Conservation (phyloP, 2,113 vertebrate species). For the Lepisosteus osseus region DNA sequence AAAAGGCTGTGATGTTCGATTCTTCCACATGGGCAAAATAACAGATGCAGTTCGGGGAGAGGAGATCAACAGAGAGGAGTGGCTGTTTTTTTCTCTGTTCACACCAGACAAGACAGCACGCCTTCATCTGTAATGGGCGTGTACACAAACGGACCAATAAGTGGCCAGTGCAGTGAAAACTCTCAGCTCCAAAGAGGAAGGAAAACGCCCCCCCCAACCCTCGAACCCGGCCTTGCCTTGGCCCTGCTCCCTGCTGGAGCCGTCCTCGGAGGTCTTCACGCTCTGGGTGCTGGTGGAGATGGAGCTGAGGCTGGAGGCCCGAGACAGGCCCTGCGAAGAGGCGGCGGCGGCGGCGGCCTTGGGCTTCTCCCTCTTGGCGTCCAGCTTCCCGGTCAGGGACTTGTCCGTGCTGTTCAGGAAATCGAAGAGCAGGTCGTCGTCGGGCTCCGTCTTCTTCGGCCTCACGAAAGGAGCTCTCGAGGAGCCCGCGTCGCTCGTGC, state of each 20-base stretch:
- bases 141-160: too few relatives aligned
- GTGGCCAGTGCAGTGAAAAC: too few relatives aligned
- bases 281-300: constrained; percentile 62
- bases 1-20: too few relatives aligned
- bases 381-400: constrained; percentile 68
- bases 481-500: constrained; percentile 30
- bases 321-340: constrained; percentile 65
- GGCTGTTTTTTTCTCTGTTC: too few relatives aligned
- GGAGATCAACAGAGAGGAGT: neutral
- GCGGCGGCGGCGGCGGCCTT: constrained; percentile 59
- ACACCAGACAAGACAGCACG: too few relatives aligned
- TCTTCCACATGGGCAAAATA: too few relatives aligned
- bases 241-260: constrained; percentile 62
- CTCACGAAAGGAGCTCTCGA: constrained; percentile 78
- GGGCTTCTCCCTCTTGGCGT: constrained; percentile 71
- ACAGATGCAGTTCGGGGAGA: too few relatives aligned
- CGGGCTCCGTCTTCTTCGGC: constrained; percentile 84
- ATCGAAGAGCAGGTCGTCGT: constrained; percentile 94
- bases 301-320: constrained; percentile 74
- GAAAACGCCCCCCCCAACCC: neutral
- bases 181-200: too few relatives aligned
- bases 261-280: constrained; percentile 71
- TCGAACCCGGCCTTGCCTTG: constrained; percentile 64
- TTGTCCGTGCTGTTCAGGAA: constrained; percentile 95
- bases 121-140: neutral